phyloP scores from a whole-genome alignment of 2,888 invertebrate species.

The Drosophila rubida region DNA sequence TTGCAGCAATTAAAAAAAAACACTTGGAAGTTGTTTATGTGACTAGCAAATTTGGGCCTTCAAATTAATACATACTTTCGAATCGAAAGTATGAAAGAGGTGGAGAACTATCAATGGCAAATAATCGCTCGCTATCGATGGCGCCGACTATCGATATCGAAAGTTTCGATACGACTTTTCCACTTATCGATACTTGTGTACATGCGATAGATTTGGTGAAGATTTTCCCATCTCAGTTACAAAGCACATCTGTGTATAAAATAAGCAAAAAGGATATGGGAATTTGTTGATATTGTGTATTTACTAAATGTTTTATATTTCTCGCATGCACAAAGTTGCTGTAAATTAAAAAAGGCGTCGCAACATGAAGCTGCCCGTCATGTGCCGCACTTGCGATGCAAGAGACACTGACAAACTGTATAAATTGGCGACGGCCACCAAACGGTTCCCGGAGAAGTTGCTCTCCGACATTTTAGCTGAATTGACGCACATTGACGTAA shows the following conservation, averaged over 20 bases:
- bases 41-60: constrained; percentile 1
- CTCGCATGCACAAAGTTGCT: background rate
- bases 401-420: constrained; percentile 60
- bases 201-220: constrained; percentile 8
- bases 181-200: constrained; percentile 4
- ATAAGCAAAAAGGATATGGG: constrained; percentile 22
- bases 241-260: constrained; percentile 38
- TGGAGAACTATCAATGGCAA: too few relatives aligned
- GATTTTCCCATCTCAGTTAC: constrained; percentile 44
- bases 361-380: constrained; percentile 64
- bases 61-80: background rate
- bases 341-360: background rate
- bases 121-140: too few relatives aligned
- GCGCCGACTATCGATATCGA: too few relatives aligned
- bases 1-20: background rate
- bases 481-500: constrained; percentile 62
- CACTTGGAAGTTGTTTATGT: background rate
- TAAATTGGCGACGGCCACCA: constrained; percentile 53
- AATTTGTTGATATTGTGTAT: constrained; percentile 33
- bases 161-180: background rate
- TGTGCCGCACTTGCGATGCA: constrained; percentile 69
- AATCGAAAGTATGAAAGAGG: too few relatives aligned
- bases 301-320: constrained; percentile 11
- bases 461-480: constrained; percentile 63
- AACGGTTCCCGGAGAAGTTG: constrained; percentile 65